Conservation (phyloP, 2,797 vertebrate species). For the Chelidonichthys spinosus region DNA sequence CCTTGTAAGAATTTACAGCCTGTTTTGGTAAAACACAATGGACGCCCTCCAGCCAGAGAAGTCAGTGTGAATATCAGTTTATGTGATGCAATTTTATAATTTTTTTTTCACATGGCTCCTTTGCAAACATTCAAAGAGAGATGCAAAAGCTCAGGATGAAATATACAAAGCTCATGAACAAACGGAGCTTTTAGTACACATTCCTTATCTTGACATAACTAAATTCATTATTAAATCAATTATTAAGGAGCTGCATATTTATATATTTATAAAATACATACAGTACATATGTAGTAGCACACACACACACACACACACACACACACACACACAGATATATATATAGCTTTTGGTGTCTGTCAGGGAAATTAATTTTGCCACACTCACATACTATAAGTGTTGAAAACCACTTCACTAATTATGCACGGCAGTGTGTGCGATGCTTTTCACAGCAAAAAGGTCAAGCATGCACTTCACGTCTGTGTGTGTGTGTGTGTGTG, state of each 20-base stretch:
- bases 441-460: constrained; percentile 53
- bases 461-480: constrained; percentile 57
- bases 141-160: constrained; percentile 40
- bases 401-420: constrained; percentile 57
- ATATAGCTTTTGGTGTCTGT: constrained; percentile 45
- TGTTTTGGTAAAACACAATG: constrained; percentile 26
- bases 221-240: neutral
- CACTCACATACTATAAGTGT: constrained; percentile 38
- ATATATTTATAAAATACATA: no score
- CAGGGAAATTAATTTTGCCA: constrained; percentile 52
- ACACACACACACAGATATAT: constrained; percentile 10
- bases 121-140: constrained; percentile 21
- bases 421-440: constrained; percentile 39
- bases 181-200: neutral
- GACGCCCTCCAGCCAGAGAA: constrained; percentile 32
- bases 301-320: no score
- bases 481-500: constrained; percentile 11
- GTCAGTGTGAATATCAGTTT: constrained; percentile 36
- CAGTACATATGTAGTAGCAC: no score
- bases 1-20: constrained; percentile 14
- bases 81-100: constrained; percentile 51
- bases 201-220: neutral
- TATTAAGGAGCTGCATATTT: no score
- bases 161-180: neutral
- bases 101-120: neutral